Percentiles rank a stretch among this genome's conserved stretches.
phyloP scores from a whole-genome alignment of 2,888 invertebrate genomes.

The Nephrotoma flavescens region DNA sequence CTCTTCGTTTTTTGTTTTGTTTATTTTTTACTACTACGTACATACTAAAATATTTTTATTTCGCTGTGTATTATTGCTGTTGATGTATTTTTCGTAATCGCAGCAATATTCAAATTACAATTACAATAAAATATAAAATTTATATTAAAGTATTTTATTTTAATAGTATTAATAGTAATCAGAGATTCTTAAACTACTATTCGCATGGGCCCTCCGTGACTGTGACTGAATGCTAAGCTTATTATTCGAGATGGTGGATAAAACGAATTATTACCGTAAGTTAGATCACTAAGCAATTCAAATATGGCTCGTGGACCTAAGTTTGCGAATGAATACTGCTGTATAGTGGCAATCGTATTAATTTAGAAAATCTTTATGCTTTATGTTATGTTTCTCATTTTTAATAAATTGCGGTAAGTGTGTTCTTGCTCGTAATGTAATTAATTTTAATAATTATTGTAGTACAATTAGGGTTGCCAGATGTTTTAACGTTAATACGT shows the following conservation, averaged over 20 bases:
- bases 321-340: too few relatives aligned
- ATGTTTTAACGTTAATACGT: background rate
- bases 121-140: background rate
- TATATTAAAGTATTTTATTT: background rate
- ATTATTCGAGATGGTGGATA: too few relatives aligned
- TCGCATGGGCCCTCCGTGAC: too few relatives aligned
- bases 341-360: too few relatives aligned
- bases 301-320: too few relatives aligned
- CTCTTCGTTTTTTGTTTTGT: background rate
- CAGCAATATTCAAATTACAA: background rate
- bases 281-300: too few relatives aligned
- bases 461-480: background rate
- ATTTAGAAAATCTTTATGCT: background rate
- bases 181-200: too few relatives aligned
- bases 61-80: background rate
- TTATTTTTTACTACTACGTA: background rate
- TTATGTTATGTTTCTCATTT: background rate
- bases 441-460: background rate
- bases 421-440: background rate
- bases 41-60: background rate
- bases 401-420: background rate
- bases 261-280: too few relatives aligned
- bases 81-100: background rate
- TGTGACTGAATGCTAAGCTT: too few relatives aligned
- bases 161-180: background rate